Evolutionary conservation across 2,113 vertebrate species (phyloP).

Genomic region (Scartelaos histophorus): DNA sequence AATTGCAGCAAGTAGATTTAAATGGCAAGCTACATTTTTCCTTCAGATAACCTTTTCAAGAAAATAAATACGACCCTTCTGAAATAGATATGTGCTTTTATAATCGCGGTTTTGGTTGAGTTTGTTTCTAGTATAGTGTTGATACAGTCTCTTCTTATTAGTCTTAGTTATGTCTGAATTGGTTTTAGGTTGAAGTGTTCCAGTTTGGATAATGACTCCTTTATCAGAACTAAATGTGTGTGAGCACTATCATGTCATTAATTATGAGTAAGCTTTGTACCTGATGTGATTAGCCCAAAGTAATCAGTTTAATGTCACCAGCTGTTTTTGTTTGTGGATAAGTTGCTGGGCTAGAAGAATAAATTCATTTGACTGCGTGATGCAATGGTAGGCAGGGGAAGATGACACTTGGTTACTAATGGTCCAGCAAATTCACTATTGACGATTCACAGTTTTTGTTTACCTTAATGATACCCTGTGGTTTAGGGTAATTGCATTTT

Average conservation of each 20-base stretch:
- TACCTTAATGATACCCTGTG: not conserved
- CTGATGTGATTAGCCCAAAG: constrained; percentile 1
- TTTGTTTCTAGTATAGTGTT: not conserved
- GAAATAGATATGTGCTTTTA: not conserved
- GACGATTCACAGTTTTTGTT: not conserved
- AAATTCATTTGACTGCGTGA: constrained; percentile 3
- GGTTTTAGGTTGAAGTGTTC: not conserved
- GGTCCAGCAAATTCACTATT: not conserved
- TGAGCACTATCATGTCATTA: not conserved
- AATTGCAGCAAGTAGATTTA: not conserved
- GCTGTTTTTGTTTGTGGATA: not conserved
- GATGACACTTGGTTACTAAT: constrained; percentile 3
- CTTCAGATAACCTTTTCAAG: not conserved
- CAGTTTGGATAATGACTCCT: not conserved
- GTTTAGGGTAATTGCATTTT: not conserved
- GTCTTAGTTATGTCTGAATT: too few relatives aligned
- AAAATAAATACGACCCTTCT: not conserved
- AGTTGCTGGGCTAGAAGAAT: not conserved
- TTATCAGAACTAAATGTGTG: constrained; percentile 1
- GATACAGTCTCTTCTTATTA: too few relatives aligned
- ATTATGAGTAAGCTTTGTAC: constrained; percentile 4
- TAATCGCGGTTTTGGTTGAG: not conserved
- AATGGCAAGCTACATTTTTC: not conserved
- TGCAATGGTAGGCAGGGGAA: not conserved
- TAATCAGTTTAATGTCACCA: constrained; percentile 8